A percentile compares a stretch with the other conserved stretches of the same genome.
Evolutionary conservation across 1,140 invertebrate genomes (phyloP).

Genomic region (Papilio glaucus): DNA sequence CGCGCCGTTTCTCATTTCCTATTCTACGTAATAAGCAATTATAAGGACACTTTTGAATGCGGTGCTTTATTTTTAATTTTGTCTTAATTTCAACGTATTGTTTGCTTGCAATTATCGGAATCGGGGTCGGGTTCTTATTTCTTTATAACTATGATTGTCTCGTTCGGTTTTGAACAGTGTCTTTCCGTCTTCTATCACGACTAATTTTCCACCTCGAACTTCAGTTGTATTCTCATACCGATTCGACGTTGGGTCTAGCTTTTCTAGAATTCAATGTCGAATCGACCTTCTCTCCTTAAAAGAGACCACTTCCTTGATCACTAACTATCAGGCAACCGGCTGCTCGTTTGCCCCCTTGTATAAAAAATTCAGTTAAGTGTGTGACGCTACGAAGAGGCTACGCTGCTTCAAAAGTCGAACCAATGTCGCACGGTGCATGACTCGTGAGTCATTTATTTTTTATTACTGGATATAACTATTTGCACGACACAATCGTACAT

Average conservation of each 20-base stretch:
- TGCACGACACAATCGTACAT: conserved; percentile 3
- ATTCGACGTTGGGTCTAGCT: no score
- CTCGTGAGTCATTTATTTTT: conserved; percentile 27
- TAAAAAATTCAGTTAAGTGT: no score
- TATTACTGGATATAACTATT: background rate
- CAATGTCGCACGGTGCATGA: conserved; percentile 38
- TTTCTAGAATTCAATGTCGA: no score
- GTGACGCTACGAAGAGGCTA: no score
- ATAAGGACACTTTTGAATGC: conserved; percentile 28
- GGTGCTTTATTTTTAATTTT: conserved; percentile 25
- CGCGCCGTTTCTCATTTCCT: conserved; percentile 27
- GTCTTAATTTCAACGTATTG: conserved; percentile 20
- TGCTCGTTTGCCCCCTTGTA: no score
- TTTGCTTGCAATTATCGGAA: background rate
- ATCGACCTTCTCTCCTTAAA: no score
- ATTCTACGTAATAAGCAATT: conserved; percentile 25
- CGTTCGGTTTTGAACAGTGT: no score
- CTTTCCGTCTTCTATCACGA: no score
- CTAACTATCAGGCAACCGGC: no score
- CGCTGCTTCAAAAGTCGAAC: conserved; percentile 26
- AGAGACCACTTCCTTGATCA: no score
- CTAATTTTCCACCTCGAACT: no score
- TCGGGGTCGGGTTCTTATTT: conserved; percentile 1
- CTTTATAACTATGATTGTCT: background rate
- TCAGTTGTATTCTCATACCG: no score